These are phyloP conservation scores for Chloebia gouldiae DNA, from an alignment of 2,113 vertebrate species.

Conservation along the genomic window DNA sequence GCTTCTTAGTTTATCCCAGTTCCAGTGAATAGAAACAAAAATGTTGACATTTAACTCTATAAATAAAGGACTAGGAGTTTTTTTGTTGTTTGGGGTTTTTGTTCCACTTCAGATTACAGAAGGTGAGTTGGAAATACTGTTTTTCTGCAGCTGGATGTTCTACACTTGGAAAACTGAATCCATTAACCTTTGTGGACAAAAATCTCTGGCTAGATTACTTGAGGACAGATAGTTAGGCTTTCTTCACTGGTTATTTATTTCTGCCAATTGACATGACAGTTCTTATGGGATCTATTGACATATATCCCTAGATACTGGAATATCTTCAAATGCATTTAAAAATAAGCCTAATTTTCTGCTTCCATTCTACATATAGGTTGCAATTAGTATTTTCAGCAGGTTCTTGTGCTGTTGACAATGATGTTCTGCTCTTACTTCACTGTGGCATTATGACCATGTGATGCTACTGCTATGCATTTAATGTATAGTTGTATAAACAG, in stretches of 20 bases:
- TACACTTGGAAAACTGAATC: not conserved
- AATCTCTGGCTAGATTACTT: not conserved
- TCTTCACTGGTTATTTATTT: slow-evolving; percentile 1
- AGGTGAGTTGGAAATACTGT: not conserved
- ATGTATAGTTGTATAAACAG: not conserved
- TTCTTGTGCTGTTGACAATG: not conserved
- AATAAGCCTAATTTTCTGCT: not conserved
- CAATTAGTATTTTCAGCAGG: not conserved
- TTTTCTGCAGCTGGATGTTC: not conserved
- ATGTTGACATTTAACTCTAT: not conserved
- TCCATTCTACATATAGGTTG: not conserved
- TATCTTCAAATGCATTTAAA: not conserved
- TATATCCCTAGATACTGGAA: not conserved
- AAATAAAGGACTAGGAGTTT: not conserved
- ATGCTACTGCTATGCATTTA: not conserved
- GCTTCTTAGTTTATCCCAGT: not conserved
- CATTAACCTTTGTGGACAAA: not conserved
- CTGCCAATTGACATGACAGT: not conserved
- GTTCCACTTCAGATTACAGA: not conserved
- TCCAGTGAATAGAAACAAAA: not conserved
- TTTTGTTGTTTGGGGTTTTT: not conserved
- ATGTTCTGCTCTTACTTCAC: not conserved
- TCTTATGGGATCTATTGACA: not conserved
- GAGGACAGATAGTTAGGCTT: not conserved
- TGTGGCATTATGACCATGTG: not conserved